phyloP scores from a whole-genome alignment of 2,797 vertebrate genomes.

The Sphenodon punctatus region DNA sequence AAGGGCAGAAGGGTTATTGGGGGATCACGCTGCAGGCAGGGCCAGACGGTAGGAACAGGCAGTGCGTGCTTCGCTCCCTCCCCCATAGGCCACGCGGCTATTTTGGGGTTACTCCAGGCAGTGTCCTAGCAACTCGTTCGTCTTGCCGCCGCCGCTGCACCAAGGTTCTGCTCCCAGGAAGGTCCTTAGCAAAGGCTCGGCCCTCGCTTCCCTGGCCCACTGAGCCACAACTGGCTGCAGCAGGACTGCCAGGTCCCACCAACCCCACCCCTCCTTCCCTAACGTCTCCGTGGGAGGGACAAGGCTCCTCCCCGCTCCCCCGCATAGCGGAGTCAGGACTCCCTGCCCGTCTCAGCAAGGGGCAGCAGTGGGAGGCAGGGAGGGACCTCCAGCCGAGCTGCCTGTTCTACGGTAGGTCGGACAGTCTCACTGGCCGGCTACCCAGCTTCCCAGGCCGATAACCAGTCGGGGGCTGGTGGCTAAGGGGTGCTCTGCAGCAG shows the following conservation, averaged over 20 bases:
- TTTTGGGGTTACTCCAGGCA: conserved; percentile 16
- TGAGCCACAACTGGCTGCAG: neutral
- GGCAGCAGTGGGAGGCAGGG: too few relatives aligned
- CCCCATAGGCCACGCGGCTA: neutral
- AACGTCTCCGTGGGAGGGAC: too few relatives aligned
- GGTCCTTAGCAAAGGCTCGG: neutral
- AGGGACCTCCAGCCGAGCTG: too few relatives aligned
- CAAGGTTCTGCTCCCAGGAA: neutral
- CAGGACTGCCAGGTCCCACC: accelerated
- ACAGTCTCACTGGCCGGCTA: too few relatives aligned
- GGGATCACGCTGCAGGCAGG: neutral
- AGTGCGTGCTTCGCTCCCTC: neutral
- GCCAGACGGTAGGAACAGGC: neutral
- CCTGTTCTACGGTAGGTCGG: too few relatives aligned
- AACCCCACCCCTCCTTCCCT: too few relatives aligned
- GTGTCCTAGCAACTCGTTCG: neutral
- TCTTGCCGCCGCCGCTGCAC: accelerated
- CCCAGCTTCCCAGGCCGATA: too few relatives aligned
- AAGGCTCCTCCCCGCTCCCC: too few relatives aligned
- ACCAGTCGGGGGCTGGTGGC: too few relatives aligned
- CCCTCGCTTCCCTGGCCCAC: accelerated
- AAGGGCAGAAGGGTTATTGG: neutral
- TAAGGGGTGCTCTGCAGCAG: too few relatives aligned
- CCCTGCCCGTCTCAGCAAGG: neutral
- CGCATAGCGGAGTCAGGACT: too few relatives aligned